phyloP scores from a whole-genome alignment of 2,888 invertebrate species.

The Acanthococcus lagerstroemiae region DNA sequence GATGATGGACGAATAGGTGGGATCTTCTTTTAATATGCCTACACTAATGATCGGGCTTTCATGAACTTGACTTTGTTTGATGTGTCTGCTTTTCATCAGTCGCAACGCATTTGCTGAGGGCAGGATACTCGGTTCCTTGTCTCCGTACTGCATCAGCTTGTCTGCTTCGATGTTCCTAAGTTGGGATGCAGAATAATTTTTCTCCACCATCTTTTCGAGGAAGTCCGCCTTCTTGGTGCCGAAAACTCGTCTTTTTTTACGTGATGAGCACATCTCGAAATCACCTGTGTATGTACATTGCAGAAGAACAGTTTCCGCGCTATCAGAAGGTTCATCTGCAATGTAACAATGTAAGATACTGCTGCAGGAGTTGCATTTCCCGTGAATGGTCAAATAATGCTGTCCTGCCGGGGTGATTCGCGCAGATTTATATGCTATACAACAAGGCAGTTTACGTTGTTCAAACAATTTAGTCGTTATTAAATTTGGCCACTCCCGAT shows the following conservation, averaged over 20 bases:
- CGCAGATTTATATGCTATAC: too few relatives aligned
- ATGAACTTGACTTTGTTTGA: slow-evolving; percentile 7
- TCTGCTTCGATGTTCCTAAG: slow-evolving; percentile 21
- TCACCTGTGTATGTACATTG: neutral
- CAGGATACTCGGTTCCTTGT: slow-evolving; percentile 26
- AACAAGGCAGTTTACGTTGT: too few relatives aligned
- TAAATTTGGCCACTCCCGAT: too few relatives aligned
- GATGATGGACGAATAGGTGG: slow-evolving; percentile 20
- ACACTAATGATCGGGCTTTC: slow-evolving; percentile 24
- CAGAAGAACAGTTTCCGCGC: neutral
- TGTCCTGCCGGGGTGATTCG: too few relatives aligned
- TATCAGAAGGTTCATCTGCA: neutral
- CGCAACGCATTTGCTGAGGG: slow-evolving; percentile 22
- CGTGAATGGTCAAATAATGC: too few relatives aligned
- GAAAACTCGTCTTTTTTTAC: slow-evolving; percentile 9
- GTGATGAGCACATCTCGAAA: neutral
- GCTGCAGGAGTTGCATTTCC: too few relatives aligned
- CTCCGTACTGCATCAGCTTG: slow-evolving; percentile 26
- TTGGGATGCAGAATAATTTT: slow-evolving; percentile 17
- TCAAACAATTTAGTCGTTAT: too few relatives aligned
- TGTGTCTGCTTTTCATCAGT: slow-evolving; percentile 11
- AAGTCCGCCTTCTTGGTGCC: neutral
- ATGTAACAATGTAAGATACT: neutral
- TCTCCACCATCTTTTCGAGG: slow-evolving; percentile 1
- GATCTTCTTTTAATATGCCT: slow-evolving; percentile 14